A percentile compares a stretch with the other conserved stretches of the same genome.
Evolutionary conservation across 2,113 vertebrate species (phyloP).

Genomic region (Odontophorus gujanensis): DNA sequence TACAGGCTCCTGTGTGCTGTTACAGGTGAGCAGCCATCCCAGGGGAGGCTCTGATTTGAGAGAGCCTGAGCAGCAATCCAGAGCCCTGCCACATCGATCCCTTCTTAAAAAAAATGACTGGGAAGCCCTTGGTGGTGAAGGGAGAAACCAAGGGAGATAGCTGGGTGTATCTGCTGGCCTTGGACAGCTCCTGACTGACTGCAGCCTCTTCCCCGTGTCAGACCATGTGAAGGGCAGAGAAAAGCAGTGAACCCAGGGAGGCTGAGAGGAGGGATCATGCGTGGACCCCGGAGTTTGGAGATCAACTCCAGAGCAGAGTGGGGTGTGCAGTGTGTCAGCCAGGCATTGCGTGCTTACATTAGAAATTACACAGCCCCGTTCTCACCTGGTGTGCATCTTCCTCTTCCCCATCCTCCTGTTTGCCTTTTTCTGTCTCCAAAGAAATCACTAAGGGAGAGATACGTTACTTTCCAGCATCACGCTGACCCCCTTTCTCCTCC

Average conservation of each 20-base stretch:
- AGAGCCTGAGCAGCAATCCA: neutral
- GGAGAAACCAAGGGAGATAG: neutral
- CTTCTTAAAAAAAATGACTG: fast-evolving
- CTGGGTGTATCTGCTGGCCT: fast-evolving
- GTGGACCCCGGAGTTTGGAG: fast-evolving
- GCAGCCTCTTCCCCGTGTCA: neutral
- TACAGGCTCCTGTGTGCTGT: neutral
- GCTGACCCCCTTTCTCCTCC: constrained; percentile 18
- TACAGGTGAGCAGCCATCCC: neutral
- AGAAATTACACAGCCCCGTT: neutral
- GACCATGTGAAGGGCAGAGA: neutral
- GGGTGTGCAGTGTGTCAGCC: neutral
- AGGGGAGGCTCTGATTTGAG: neutral
- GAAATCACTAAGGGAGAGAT: constrained; percentile 4
- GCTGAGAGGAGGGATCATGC: neutral
- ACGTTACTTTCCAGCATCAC: constrained; percentile 28
- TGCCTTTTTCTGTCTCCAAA: neutral
- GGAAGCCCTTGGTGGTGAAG: neutral
- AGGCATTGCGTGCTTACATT: neutral
- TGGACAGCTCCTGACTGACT: neutral
- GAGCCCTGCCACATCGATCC: neutral
- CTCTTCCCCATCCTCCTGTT: neutral
- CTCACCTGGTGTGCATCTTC: neutral
- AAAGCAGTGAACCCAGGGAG: neutral
- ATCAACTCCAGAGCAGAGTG: neutral